phyloP scores from a whole-genome alignment of 2,888 invertebrate genomes.

The Morpho deidamia region DNA sequence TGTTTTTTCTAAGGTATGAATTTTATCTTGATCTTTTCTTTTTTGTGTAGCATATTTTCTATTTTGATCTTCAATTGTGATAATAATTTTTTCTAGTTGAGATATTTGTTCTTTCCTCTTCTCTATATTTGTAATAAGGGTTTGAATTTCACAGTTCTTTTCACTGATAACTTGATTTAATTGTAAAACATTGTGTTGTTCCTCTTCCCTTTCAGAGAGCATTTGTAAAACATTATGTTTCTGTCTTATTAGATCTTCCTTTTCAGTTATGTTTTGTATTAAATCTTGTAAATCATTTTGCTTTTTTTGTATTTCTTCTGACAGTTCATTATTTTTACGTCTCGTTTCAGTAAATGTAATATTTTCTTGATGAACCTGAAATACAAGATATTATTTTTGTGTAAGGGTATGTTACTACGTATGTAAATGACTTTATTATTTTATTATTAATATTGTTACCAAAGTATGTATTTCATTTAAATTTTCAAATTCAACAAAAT shows the following conservation, averaged over 20 bases:
- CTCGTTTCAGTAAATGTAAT: constrained; percentile 43
- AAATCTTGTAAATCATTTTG: constrained; percentile 41
- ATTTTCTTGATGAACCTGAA: constrained; percentile 50
- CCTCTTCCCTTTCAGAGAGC: constrained; percentile 53
- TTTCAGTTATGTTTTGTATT: constrained; percentile 34
- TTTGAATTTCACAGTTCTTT: constrained; percentile 55
- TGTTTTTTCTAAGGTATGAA: constrained; percentile 43
- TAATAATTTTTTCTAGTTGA: constrained; percentile 59
- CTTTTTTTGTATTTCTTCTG: constrained; percentile 45
- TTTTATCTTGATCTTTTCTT: constrained; percentile 49
- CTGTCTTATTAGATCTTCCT: constrained; percentile 42
- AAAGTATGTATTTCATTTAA: constrained; percentile 47
- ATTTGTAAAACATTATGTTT: constrained; percentile 47
- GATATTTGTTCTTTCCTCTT: constrained; percentile 35
- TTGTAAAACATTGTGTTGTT: constrained; percentile 54
- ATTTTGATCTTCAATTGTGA: constrained; percentile 56
- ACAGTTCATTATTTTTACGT: constrained; percentile 43
- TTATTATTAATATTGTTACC: constrained; percentile 33
- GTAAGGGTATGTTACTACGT: neutral
- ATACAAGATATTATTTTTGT: constrained; percentile 1
- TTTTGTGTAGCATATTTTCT: constrained; percentile 41
- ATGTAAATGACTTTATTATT: neutral
- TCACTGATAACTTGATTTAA: constrained; percentile 45
- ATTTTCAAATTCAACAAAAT: constrained; percentile 55
- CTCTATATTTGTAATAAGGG: constrained; percentile 37